Evolutionary conservation across 2,888 invertebrate species (phyloP).

Genomic region (Bellardia bayeri): DNA sequence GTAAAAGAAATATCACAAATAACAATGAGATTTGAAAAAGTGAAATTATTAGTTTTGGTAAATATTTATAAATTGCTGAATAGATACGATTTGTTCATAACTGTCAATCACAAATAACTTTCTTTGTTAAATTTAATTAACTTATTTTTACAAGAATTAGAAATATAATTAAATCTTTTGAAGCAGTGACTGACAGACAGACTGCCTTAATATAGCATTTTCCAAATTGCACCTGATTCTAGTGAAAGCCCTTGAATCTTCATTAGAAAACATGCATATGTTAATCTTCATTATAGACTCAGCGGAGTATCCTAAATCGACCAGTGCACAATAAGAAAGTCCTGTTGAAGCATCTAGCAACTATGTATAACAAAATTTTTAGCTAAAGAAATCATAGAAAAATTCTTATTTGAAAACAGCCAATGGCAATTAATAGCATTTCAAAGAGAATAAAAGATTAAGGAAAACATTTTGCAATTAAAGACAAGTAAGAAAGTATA

Average conservation of each 20-base stretch:
- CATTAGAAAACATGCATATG: too few relatives aligned
- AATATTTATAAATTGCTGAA: neutral
- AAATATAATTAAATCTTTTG: too few relatives aligned
- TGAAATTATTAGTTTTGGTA: constrained; percentile 4
- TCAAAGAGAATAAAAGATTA: constrained; percentile 8
- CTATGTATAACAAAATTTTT: neutral
- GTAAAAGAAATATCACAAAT: neutral
- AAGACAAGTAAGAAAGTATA: neutral
- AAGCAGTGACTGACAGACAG: too few relatives aligned
- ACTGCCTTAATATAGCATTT: too few relatives aligned
- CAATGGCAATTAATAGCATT: neutral
- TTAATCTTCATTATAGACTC: too few relatives aligned
- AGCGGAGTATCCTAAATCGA: neutral
- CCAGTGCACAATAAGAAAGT: neutral
- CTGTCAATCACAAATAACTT: neutral
- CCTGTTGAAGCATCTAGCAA: neutral
- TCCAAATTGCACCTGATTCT: too few relatives aligned
- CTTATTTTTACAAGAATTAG: too few relatives aligned
- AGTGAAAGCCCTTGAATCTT: too few relatives aligned
- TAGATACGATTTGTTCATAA: too few relatives aligned
- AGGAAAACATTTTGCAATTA: constrained; percentile 18
- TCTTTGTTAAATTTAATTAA: neutral
- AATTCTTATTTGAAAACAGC: neutral
- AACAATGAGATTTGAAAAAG: constrained; percentile 20
- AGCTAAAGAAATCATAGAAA: neutral